Percentiles rank a stretch among this genome's conserved stretches.
Conservation (phyloP, 2,888 invertebrate species). For the Ophion obscuratus region DNA sequence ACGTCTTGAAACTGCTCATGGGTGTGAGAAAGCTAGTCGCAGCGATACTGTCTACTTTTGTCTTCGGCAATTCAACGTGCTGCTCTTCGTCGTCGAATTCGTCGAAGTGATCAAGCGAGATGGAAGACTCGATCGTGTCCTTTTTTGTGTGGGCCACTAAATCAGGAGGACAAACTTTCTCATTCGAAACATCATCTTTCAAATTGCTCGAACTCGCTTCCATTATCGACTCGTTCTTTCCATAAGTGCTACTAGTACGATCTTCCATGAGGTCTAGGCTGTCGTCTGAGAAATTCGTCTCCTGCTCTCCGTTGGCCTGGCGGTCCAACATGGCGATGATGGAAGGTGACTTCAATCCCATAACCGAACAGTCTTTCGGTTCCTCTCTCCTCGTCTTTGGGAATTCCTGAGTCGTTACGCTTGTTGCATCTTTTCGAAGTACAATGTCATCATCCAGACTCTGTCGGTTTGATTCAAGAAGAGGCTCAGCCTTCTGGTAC, state of each 20-base stretch:
- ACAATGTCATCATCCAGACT: not conserved
- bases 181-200: constrained; percentile 49
- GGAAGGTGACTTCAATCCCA: constrained; percentile 14
- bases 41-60: constrained; percentile 47
- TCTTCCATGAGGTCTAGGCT: constrained; percentile 74
- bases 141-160: constrained; percentile 78
- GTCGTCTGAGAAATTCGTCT: constrained; percentile 77
- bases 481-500: not conserved
- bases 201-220: constrained; percentile 15
- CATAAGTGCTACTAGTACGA: constrained; percentile 7
- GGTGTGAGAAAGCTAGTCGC: constrained; percentile 39
- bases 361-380: not conserved
- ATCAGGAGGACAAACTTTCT: constrained; percentile 76
- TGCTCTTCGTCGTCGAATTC: constrained; percentile 71
- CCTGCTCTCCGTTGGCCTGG: constrained; percentile 65
- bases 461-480: not conserved
- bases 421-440: not conserved
- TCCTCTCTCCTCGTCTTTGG: not conserved
- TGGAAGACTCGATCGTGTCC: constrained; percentile 41
- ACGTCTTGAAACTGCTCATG: constrained; percentile 71
- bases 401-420: not conserved
- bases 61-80: constrained; percentile 72
- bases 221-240: constrained; percentile 32
- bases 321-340: constrained; percentile 33
- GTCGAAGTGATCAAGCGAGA: constrained; percentile 10